phyloP scores from a whole-genome alignment of 2,113 vertebrate species.

The Prinia subflava region DNA sequence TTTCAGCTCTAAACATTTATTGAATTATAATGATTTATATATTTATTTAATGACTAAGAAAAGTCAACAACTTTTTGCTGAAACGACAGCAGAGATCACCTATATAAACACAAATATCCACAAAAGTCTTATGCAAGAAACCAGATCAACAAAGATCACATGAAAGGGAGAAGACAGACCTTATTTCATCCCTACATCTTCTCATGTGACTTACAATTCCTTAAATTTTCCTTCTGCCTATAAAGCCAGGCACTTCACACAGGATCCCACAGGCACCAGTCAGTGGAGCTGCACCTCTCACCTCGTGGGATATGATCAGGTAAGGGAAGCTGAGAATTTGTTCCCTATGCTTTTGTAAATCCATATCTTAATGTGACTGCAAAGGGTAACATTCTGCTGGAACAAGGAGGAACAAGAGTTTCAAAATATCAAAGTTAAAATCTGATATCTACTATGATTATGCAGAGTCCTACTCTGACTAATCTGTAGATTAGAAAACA shows the following conservation, averaged over 20 bases:
- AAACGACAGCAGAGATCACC: fast-evolving
- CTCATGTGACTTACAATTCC: neutral
- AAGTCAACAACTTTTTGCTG: neutral
- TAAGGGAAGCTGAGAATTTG: neutral
- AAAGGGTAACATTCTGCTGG: neutral
- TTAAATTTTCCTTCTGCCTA: neutral
- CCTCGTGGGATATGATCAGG: neutral
- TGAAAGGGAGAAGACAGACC: neutral
- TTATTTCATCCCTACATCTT: neutral
- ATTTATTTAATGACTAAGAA: neutral
- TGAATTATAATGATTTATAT: neutral
- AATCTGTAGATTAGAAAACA: neutral
- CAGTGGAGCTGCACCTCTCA: neutral
- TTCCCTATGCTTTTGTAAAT: neutral
- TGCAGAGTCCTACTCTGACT: neutral
- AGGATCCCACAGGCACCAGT: neutral
- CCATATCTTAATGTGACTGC: neutral
- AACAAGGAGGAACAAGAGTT: neutral
- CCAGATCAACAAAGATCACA: neutral
- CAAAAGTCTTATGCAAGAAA: neutral
- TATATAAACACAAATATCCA: neutral
- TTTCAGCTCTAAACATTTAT: neutral
- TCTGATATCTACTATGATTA: neutral
- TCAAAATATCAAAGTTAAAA: neutral
- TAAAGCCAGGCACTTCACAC: neutral